A percentile compares a stretch with the other conserved stretches of the same genome.
Conservation (phyloP, 2,888 invertebrate genomes). For the Deilephila porcellus region DNA sequence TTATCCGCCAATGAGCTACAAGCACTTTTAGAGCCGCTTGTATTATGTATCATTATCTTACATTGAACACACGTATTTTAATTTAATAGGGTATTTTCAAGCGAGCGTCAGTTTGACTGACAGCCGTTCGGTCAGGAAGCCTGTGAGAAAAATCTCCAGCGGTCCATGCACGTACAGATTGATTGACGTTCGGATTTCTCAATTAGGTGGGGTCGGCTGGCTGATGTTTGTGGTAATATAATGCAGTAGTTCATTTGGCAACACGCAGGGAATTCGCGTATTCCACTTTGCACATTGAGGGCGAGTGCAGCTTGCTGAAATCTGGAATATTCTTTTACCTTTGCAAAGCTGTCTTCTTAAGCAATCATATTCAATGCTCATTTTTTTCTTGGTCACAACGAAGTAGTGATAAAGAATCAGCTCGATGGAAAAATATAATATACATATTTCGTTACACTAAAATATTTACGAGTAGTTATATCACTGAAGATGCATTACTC, state of each 20-base stretch:
- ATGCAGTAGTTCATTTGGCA: conserved; percentile 3
- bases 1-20: conserved; percentile 60
- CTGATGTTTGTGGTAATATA: conserved; percentile 11
- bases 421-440: no score
- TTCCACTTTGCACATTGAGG: not conserved
- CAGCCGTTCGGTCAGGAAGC: conserved; percentile 8
- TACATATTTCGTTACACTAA: no score
- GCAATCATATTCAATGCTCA: no score
- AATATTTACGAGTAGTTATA: no score
- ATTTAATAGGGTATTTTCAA: conserved; percentile 27
- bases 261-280: not conserved
- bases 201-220: conserved; percentile 9
- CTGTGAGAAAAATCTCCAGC: conserved; percentile 15
- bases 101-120: conserved; percentile 22
- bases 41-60: conserved; percentile 61
- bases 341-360: no score
- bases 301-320: not conserved
- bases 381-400: no score
- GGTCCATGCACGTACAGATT: not conserved
- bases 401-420: no score
- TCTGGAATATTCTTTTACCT: not conserved
- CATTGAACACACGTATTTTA: conserved; percentile 33
- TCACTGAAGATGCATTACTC: no score
- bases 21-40: conserved; percentile 41
- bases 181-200: conserved; percentile 28